A percentile compares a stretch with the other conserved stretches of the same genome.
phyloP scores from a whole-genome alignment of 2,888 invertebrate genomes.

The Morpho deidamia region DNA sequence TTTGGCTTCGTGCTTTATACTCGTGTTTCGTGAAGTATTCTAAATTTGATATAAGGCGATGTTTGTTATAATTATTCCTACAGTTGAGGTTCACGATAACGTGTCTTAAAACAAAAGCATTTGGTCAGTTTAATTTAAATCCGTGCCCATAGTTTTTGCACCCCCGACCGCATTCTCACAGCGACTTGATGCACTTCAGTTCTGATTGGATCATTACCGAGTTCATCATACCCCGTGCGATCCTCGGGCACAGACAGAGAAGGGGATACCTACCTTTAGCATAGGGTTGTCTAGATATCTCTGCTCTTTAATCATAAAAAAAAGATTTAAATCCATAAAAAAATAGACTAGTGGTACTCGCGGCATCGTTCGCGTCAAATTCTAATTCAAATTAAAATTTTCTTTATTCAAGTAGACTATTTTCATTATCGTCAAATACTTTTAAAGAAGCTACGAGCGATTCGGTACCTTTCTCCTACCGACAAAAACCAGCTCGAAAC shows the following conservation, averaged over 20 bases:
- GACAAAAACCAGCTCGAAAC: too few relatives aligned
- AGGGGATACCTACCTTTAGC: constrained; percentile 30
- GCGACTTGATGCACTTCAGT: constrained; percentile 76
- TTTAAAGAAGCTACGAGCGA: too few relatives aligned
- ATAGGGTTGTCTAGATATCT: neutral
- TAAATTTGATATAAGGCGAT: too few relatives aligned
- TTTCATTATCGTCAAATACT: too few relatives aligned
- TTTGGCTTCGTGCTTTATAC: too few relatives aligned
- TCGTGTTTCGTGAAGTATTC: too few relatives aligned
- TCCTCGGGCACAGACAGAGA: constrained; percentile 65
- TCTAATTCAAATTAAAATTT: too few relatives aligned
- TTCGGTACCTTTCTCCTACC: too few relatives aligned
- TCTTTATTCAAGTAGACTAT: too few relatives aligned
- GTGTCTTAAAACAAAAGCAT: constrained; percentile 61
- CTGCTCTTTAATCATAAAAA: neutral
- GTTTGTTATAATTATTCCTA: constrained; percentile 18
- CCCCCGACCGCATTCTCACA: constrained; percentile 78
- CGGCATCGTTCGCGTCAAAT: neutral
- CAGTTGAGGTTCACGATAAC: constrained; percentile 29
- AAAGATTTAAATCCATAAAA: too few relatives aligned
- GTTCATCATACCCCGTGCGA: constrained; percentile 77
- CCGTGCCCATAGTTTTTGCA: constrained; percentile 73
- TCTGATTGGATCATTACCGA: constrained; percentile 79
- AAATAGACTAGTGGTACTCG: neutral
- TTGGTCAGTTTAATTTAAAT: constrained; percentile 73